phyloP scores from a whole-genome alignment of 2,888 invertebrate species.

The Trachelus stipa region DNA sequence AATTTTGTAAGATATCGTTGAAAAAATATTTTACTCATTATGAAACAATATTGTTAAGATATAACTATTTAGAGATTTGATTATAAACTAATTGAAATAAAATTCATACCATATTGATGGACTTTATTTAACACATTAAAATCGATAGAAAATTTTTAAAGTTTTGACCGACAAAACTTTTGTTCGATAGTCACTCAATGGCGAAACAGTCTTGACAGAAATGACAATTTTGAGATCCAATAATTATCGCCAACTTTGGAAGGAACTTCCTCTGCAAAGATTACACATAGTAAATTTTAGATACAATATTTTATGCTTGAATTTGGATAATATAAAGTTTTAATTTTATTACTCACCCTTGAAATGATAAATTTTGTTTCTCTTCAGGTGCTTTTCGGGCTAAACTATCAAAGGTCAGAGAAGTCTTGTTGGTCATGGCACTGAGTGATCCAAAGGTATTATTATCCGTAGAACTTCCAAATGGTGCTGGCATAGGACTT shows the following conservation, averaged over 20 bases:
- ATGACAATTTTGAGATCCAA: not conserved
- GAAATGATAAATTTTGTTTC: constrained; percentile 52
- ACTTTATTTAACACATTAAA: not conserved
- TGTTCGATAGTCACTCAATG: not conserved
- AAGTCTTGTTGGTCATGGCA: constrained; percentile 16
- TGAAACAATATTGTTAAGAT: not conserved
- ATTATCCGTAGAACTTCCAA: constrained; percentile 49
- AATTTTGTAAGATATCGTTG: not conserved
- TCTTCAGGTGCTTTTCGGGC: constrained; percentile 53
- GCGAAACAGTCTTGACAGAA: not conserved
- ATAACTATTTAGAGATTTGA: not conserved
- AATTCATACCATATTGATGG: not conserved
- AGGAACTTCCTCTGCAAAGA: constrained; percentile 57
- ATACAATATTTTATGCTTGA: constrained; percentile 6
- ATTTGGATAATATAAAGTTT: constrained; percentile 8
- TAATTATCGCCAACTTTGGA: constrained; percentile 59
- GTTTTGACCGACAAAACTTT: not conserved
- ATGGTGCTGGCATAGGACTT: constrained; percentile 53
- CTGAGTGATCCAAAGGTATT: constrained; percentile 56
- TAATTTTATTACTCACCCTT: constrained; percentile 45
- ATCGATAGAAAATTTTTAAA: not conserved
- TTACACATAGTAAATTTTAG: not conserved
- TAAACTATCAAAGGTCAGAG: constrained; percentile 54
- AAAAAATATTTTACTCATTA: not conserved
- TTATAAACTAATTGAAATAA: not conserved